These are phyloP conservation scores for Lymantria monacha DNA, from an alignment of 2,888 invertebrate species.

Conservation along the genomic window DNA sequence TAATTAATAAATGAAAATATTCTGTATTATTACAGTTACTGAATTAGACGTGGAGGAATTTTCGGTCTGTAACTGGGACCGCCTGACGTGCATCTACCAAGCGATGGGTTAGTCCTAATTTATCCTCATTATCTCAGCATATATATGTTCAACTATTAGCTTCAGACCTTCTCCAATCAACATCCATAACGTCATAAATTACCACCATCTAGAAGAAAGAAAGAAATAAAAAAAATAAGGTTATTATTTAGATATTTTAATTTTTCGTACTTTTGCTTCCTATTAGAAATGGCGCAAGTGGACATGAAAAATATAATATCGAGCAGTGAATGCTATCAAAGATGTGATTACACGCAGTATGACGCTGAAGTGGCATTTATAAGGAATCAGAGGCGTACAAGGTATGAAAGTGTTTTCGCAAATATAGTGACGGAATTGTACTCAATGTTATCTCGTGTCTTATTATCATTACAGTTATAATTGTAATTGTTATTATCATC, in stretches of 20 bases:
- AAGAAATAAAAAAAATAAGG: too few species aligned
- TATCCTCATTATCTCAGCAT: background rate
- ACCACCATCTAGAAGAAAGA: too few species aligned
- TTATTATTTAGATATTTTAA: too few species aligned
- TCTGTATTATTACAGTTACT: constrained; percentile 33
- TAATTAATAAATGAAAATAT: background rate
- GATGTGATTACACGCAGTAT: constrained; percentile 66
- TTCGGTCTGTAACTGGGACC: constrained; percentile 54
- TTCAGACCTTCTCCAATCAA: too few species aligned
- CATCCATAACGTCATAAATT: too few species aligned
- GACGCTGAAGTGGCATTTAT: constrained; percentile 58
- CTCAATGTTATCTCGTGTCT: too few species aligned
- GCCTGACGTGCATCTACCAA: constrained; percentile 50
- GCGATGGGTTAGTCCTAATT: constrained; percentile 48
- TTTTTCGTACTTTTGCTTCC: too few species aligned
- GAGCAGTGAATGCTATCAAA: constrained; percentile 54
- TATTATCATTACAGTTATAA: too few species aligned
- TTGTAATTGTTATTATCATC: too few species aligned
- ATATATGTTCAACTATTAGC: background rate
- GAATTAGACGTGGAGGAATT: constrained; percentile 43
- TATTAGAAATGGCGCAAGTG: constrained; percentile 50
- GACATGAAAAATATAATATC: constrained; percentile 46
- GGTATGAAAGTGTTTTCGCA: constrained; percentile 26
- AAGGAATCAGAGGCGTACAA: constrained; percentile 28
- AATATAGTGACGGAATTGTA: too few species aligned